Percentiles rank a stretch among this genome's conserved stretches.
Conservation (phyloP, 92 coral and sea anemone species). For the Phenganax subtilis region DNA sequence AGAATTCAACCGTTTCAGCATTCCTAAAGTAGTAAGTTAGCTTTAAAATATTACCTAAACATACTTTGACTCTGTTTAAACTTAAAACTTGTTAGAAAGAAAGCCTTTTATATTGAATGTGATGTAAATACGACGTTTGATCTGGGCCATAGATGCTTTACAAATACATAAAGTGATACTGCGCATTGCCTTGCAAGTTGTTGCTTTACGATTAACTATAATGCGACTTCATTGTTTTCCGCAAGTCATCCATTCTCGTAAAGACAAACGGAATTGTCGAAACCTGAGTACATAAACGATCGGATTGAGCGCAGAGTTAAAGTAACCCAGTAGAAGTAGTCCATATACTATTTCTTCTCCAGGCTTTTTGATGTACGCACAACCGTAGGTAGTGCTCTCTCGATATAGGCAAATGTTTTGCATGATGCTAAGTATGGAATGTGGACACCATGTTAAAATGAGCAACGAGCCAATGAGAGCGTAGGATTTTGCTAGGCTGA, state of each 20-base stretch:
- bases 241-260: slow-evolving; percentile 18
- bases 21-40: too few species aligned
- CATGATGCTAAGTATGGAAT: slow-evolving; percentile 10
- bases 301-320: slow-evolving; percentile 23
- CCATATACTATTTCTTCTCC: not conserved
- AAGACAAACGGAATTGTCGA: slow-evolving; percentile 12
- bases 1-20: too few species aligned
- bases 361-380: not conserved
- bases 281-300: slow-evolving; percentile 29
- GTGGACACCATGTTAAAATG: slow-evolving; percentile 32
- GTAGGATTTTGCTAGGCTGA: slow-evolving; percentile 14
- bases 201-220: too few species aligned
- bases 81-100: too few species aligned
- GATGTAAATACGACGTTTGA: too few species aligned
- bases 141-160: too few species aligned
- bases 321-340: slow-evolving; percentile 22
- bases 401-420: not conserved
- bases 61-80: too few species aligned
- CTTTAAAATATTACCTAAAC: too few species aligned
- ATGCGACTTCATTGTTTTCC: not conserved
- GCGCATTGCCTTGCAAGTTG: too few species aligned
- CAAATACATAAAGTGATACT: too few species aligned
- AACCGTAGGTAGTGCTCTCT: not conserved
- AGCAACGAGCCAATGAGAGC: slow-evolving; percentile 36
- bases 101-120: too few species aligned